Evolutionary conservation across 2,797 vertebrate genomes (phyloP).

Genomic region (Syngnathus rostellatus): DNA sequence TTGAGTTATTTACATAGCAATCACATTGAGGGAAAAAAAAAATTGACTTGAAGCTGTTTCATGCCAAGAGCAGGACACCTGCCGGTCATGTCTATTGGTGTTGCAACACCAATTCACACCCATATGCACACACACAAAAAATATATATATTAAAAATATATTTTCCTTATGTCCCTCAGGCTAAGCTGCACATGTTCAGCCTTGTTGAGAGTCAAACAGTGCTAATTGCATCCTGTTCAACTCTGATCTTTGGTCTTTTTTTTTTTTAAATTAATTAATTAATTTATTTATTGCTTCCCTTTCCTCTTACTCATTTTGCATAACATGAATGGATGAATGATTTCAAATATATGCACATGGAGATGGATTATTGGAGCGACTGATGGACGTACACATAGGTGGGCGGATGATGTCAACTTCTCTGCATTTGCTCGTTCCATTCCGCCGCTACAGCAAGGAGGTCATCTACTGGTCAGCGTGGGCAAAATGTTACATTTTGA

Average conservation of each 20-base stretch:
- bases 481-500: not conserved
- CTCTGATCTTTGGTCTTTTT: conserved; percentile 1
- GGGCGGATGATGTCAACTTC: not conserved
- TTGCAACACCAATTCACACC: not conserved
- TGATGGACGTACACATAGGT: not conserved
- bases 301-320: not conserved
- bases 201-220: conserved; percentile 22
- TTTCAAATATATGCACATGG: not conserved
- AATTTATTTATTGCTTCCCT: not conserved
- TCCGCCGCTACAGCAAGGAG: not conserved
- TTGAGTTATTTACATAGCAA: too few relatives aligned
- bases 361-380: not conserved
- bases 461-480: not conserved
- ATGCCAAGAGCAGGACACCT: not conserved
- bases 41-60: not conserved
- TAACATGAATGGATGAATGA: not conserved
- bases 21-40: too few relatives aligned
- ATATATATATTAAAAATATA: not conserved
- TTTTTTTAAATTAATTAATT: not conserved
- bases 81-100: not conserved
- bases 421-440: not conserved
- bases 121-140: not conserved
- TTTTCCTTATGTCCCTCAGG: conserved; percentile 21
- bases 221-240: conserved; percentile 39
- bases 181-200: conserved; percentile 23